A percentile compares a stretch with the other conserved stretches of the same genome.
Conservation (phyloP, 2,888 invertebrate species). For the Teleiodes luculella region DNA sequence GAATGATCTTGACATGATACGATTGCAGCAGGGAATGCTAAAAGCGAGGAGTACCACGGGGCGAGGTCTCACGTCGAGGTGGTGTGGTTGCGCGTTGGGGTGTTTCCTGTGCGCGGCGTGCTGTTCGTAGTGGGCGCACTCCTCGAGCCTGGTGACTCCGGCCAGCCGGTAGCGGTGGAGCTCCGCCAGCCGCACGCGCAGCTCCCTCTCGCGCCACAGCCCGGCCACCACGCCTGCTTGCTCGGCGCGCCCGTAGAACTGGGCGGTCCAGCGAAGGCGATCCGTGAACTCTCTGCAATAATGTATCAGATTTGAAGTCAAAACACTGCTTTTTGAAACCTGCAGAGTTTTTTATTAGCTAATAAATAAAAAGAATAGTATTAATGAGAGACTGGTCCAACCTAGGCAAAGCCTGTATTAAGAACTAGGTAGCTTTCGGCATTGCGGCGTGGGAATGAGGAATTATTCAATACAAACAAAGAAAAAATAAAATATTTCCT, state of each 20-base stretch:
- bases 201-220: conserved; percentile 89
- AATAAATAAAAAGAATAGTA: no score
- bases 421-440: no score
- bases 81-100: conserved; percentile 62
- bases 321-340: no score
- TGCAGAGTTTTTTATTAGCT: no score
- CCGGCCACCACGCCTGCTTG: conserved; percentile 88
- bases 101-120: conserved; percentile 81
- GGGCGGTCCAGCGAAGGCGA: conserved; percentile 89
- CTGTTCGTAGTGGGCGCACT: conserved; percentile 93
- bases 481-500: no score
- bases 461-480: no score
- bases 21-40: conserved; percentile 25
- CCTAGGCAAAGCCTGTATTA: no score
- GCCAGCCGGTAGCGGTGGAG: conserved; percentile 89
- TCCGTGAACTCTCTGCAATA: conserved; percentile 87
- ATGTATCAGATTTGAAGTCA: no score
- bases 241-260: conserved; percentile 92
- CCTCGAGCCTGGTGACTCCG: conserved; percentile 89
- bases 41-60: conserved; percentile 38
- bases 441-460: no score
- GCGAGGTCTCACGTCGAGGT: conserved; percentile 81
- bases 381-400: no score
- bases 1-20: conserved; percentile 20
- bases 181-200: conserved; percentile 90